These are phyloP conservation scores for Eremobia ochroleuca DNA, from an alignment of 2,888 invertebrate genomes.

Conservation along the genomic window DNA sequence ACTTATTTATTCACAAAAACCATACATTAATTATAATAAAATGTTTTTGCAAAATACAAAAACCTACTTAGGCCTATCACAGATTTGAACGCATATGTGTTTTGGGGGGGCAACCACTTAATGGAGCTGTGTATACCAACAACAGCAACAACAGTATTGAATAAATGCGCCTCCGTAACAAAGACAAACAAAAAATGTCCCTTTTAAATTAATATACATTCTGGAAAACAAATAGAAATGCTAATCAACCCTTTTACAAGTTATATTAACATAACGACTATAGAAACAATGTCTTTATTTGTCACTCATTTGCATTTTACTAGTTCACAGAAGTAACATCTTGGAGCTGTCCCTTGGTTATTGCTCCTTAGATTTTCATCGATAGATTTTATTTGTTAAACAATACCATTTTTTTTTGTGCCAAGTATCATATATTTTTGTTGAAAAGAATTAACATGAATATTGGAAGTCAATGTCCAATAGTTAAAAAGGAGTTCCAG, in stretches of 20 bases:
- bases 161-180: not conserved
- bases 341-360: not conserved
- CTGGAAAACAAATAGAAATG: slow-evolving; percentile 54
- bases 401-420: not conserved
- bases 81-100: too few relatives aligned
- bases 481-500: not conserved
- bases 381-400: not conserved
- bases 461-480: not conserved
- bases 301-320: slow-evolving; percentile 53
- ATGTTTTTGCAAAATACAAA: too few relatives aligned
- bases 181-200: slow-evolving; percentile 1
- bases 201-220: slow-evolving; percentile 37
- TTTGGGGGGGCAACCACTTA: too few relatives aligned
- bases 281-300: slow-evolving; percentile 47
- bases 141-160: not conserved
- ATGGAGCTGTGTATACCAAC: too few relatives aligned
- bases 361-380: slow-evolving; percentile 7
- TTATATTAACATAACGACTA: slow-evolving; percentile 49
- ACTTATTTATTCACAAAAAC: too few relatives aligned
- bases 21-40: too few relatives aligned
- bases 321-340: slow-evolving; percentile 25
- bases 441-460: too few relatives aligned
- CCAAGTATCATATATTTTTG: not conserved
- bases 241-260: slow-evolving; percentile 51
- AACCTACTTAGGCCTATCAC: too few relatives aligned